Evolutionary conservation across 2,113 vertebrate genomes (phyloP).

Genomic region (Onychorhynchus coronatus): DNA sequence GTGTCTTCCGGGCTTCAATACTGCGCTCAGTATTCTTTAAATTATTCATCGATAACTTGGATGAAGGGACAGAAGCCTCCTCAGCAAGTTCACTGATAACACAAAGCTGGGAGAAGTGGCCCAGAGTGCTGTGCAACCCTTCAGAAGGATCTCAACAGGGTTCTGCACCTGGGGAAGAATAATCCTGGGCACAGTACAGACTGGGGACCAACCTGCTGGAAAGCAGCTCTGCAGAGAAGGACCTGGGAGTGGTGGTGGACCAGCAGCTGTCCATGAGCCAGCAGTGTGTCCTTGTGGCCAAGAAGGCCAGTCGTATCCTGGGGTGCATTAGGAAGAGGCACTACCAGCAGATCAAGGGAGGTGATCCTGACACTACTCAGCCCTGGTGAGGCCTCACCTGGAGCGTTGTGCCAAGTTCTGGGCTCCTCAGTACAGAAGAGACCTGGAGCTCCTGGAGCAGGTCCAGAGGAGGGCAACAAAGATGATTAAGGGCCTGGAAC

Average conservation of each 20-base stretch:
- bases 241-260: not conserved
- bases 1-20: not conserved
- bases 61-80: not conserved
- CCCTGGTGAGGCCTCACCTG: not conserved
- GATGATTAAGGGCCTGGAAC: not conserved
- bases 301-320: not conserved
- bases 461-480: not conserved
- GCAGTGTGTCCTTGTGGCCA: not conserved
- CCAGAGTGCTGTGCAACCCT: not conserved
- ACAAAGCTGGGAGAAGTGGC: not conserved
- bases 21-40: not conserved
- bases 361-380: not conserved
- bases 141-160: not conserved
- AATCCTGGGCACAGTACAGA: not conserved
- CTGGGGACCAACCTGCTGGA: not conserved
- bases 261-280: not conserved
- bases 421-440: not conserved
- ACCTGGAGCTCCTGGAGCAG: rapidly evolving
- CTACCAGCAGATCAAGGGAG: rapidly evolving
- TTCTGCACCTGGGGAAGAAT: not conserved
- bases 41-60: not conserved
- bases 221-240: not conserved
- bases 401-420: not conserved
- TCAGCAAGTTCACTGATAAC: not conserved
- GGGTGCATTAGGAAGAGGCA: not conserved